A percentile compares a stretch with the other conserved stretches of the same genome.
Conservation (phyloP, 2,113 vertebrate species). For the Rafetus swinhoei region DNA sequence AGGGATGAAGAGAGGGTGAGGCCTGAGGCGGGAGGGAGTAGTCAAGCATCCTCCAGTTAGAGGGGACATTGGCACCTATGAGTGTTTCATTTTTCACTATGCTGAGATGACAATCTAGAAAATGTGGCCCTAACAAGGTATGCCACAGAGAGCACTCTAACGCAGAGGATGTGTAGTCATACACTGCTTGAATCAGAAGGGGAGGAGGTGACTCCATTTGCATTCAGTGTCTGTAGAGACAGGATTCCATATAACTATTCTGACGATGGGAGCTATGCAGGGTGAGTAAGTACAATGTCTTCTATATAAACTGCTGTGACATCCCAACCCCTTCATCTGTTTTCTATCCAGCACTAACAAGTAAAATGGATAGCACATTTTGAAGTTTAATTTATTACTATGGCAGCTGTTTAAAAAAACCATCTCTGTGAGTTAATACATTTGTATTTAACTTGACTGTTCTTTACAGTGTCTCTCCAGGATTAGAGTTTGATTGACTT, state of each 20-base stretch:
- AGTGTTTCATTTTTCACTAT: background rate
- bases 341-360: background rate
- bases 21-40: too few relatives aligned
- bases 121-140: background rate
- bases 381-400: background rate
- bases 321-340: background rate
- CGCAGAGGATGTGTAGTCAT: background rate
- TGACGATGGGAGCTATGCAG: background rate
- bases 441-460: background rate
- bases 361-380: background rate
- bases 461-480: background rate
- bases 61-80: background rate
- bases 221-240: background rate
- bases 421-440: background rate
- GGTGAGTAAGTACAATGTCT: background rate
- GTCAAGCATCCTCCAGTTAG: too few relatives aligned
- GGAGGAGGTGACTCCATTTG: background rate
- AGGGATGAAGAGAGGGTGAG: too few relatives aligned
- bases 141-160: fast-evolving
- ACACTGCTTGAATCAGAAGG: background rate
- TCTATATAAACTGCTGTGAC: background rate
- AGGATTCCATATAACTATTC: background rate
- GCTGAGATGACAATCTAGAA: background rate
- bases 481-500: background rate
- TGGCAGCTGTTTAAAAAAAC: background rate